phyloP scores from a whole-genome alignment of 2,888 invertebrate species.

The Agonopterix alstromeriana region DNA sequence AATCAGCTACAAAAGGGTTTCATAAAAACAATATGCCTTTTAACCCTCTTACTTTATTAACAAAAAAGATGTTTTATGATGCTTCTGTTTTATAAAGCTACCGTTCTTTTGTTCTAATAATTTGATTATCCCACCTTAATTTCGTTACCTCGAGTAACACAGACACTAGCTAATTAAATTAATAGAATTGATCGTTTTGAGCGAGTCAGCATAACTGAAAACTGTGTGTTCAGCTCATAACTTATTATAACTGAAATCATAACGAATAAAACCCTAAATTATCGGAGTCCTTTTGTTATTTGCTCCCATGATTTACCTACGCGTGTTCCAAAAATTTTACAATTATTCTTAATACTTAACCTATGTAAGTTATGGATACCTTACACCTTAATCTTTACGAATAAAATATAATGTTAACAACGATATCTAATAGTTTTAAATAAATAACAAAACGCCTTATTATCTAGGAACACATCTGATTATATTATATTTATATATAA shows the following conservation, averaged over 20 bases:
- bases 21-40: background rate
- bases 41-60: background rate
- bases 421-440: no score
- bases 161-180: conserved; percentile 13
- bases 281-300: no score
- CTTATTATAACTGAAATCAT: conserved; percentile 10
- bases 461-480: no score
- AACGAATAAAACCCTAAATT: no score
- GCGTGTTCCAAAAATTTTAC: no score
- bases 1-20: background rate
- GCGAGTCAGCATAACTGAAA: conserved; percentile 17
- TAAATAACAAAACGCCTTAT: no score
- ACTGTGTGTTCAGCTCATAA: conserved; percentile 20
- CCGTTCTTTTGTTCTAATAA: conserved; percentile 4
- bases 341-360: no score
- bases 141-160: conserved; percentile 2
- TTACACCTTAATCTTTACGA: no score
- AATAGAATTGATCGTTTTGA: conserved; percentile 16
- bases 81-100: conserved; percentile 1
- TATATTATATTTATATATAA: no score
- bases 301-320: no score
- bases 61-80: background rate
- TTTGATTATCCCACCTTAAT: background rate
- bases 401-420: no score
- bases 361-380: no score